Evolutionary conservation across 2,113 vertebrate species (phyloP).

Genomic region (Progne subis): DNA sequence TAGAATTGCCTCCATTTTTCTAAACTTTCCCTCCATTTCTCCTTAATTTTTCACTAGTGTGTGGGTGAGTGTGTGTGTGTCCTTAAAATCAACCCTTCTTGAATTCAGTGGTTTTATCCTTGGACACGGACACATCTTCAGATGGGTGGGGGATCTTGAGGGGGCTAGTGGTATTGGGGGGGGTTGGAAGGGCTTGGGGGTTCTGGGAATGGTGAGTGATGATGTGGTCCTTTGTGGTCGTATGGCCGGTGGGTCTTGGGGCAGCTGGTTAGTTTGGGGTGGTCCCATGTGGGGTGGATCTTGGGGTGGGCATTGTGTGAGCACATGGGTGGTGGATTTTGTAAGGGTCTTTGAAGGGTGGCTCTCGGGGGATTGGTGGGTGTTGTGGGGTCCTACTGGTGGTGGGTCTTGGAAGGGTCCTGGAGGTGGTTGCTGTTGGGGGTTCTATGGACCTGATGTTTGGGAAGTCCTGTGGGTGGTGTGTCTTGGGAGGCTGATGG

Average conservation of each 20-base stretch:
- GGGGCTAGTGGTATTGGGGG: rapidly evolving
- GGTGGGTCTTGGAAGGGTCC: not conserved
- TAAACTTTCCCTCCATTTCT: not conserved
- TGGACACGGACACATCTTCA: not conserved
- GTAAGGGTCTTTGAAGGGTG: not conserved
- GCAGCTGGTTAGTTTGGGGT: not conserved
- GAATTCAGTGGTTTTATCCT: not conserved
- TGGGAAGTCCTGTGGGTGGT: no score
- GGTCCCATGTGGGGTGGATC: not conserved
- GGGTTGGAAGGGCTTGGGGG: not conserved
- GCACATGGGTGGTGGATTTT: not conserved
- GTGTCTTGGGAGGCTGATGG: not conserved
- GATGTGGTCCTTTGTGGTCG: rapidly evolving
- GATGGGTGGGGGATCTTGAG: not conserved
- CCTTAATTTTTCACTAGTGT: not conserved
- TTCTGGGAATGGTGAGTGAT: not conserved
- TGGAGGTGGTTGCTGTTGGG: not conserved
- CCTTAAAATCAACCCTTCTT: not conserved
- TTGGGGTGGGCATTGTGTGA: not conserved
- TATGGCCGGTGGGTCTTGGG: not conserved
- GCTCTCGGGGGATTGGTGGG: not conserved
- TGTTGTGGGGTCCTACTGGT: not conserved
- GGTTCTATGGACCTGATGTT: not conserved
- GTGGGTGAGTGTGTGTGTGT: not conserved
- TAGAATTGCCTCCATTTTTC: rapidly evolving